Conservation (phyloP, 1,140 invertebrate species). For the Wasmannia auropunctata region DNA sequence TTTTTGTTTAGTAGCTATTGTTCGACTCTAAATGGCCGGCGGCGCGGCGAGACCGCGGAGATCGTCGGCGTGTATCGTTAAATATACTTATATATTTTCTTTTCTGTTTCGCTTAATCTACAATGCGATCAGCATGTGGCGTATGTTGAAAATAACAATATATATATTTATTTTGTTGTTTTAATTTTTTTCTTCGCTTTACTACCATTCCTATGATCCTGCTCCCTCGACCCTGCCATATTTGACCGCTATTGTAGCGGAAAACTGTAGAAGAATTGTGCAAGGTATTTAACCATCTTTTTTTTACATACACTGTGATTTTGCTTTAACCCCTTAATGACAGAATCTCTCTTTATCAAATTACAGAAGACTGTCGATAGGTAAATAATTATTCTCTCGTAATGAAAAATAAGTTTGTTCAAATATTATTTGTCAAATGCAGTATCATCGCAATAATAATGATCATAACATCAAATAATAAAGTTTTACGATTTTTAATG, state of each 20-base stretch:
- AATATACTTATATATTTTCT: conserved; percentile 48
- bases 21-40: not conserved
- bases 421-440: conserved; percentile 14
- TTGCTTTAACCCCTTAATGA: not conserved
- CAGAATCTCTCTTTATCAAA: not conserved
- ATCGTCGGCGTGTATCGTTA: conserved; percentile 31
- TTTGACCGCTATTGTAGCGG: not conserved
- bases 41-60: not conserved
- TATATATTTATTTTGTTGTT: conserved; percentile 78
- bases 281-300: not conserved
- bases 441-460: not conserved
- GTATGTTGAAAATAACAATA: conserved; percentile 74
- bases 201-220: conserved; percentile 24
- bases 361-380: not conserved
- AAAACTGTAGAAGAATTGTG: conserved; percentile 4
- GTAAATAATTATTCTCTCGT: not conserved
- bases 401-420: not conserved
- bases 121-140: conserved; percentile 69
- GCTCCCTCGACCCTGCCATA: not conserved
- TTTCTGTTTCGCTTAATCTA: conserved; percentile 61
- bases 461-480: not conserved
- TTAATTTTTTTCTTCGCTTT: conserved; percentile 73
- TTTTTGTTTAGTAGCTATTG: conserved; percentile 13
- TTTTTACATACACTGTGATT: not conserved
- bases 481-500: not conserved